Conservation (phyloP, 2,113 vertebrate genomes). For the Campylomormyrus numenius region DNA sequence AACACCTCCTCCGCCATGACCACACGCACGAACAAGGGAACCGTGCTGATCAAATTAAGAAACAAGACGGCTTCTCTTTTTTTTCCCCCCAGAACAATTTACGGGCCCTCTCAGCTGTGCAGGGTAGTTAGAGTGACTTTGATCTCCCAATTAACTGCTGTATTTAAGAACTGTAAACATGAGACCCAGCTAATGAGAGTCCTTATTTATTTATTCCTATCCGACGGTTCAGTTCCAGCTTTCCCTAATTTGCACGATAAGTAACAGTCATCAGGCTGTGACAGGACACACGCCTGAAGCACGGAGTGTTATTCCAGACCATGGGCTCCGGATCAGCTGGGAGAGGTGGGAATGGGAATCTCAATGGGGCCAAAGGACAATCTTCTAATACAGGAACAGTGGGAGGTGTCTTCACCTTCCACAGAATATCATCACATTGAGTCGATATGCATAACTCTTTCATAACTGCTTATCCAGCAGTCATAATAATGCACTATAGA, state of each 20-base stretch:
- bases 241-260: constrained; percentile 52
- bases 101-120: constrained; percentile 38
- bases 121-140: constrained; percentile 35
- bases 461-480: not conserved
- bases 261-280: constrained; percentile 49
- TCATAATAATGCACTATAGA: too few species aligned
- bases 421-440: not conserved
- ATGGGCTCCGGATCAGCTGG: constrained; percentile 14
- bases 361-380: not conserved
- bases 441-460: not conserved
- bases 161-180: constrained; percentile 56
- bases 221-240: constrained; percentile 26
- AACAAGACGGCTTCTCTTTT: constrained; percentile 11
- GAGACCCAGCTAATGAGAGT: constrained; percentile 56
- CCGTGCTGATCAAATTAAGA: constrained; percentile 13
- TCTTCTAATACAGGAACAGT: not conserved
- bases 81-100: constrained; percentile 18
- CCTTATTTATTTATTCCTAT: constrained; percentile 34
- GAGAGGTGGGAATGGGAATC: not conserved
- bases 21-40: not conserved
- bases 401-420: not conserved
- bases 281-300: constrained; percentile 33
- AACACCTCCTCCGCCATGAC: not conserved
- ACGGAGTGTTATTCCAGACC: constrained; percentile 24
- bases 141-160: constrained; percentile 54